Evolutionary conservation across 2,797 vertebrate species (phyloP), one percentile per base, ranked within the genome.

Genomic region (Arremon aurantiirostris): DNA sequence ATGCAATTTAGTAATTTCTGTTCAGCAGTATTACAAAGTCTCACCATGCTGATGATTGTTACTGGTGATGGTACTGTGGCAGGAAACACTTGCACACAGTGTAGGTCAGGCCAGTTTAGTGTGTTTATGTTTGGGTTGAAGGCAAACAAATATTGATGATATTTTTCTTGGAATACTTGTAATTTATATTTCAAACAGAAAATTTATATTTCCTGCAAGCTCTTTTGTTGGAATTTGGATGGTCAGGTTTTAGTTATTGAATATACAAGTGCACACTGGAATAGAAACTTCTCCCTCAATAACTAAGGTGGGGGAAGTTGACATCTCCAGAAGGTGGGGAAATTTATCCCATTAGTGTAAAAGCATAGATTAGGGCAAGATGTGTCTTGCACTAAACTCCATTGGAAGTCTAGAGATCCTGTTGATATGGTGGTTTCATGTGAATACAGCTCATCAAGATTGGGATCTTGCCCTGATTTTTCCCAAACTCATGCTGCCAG

Each of bases 71-170:
- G n/a, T 14, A 19, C 24, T 44, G 61, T 23, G 49, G 18, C 39
- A 56, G 0, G 0, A 71, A 72, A 57, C 20, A 17, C 15, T 23
- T 26, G 32, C 3, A 14, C 4, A 3, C 20, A 0, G 0, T 2
- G 2, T 34, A 23, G 5, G 15, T 44, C 64, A 50, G 55, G 6
- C 26, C 0, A 1, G 2, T 52, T n/a, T 24, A 13, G 8, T 28
- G 15, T 26, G 20, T 20, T 66, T 46, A 8, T 19, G 8, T 35
- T 73, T 50, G 35, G 14, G 19, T 71, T 77, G 65, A 90, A 92
- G 22, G 47, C 24, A 66, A 87, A 56, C 9, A 80, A 41, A 50
- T 39, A 30, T 2, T 53, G 32, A 53, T 70, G 7, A 50, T 2
- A 5, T 23, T 91, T 82, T 55, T 22, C 17, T 63, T 77, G 27